Percentiles rank a stretch among this genome's conserved stretches.
phyloP scores from a whole-genome alignment of 2,797 vertebrate species.

The Chloroceryle amazona region DNA sequence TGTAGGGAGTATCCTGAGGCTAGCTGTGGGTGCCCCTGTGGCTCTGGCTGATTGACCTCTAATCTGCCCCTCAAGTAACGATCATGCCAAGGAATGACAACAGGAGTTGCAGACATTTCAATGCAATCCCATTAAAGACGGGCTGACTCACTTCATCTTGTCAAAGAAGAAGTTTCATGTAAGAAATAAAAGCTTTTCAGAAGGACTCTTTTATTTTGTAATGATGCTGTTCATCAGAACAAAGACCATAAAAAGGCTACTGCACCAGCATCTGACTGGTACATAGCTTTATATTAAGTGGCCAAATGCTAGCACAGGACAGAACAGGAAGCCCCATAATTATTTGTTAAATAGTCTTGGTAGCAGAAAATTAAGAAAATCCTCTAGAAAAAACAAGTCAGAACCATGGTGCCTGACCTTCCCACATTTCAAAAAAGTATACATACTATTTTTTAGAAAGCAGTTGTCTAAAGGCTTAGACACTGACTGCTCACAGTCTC shows the following conservation, averaged over 20 bases:
- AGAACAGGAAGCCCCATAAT: not conserved
- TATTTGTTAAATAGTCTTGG: not conserved
- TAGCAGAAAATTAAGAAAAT: not conserved
- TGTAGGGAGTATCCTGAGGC: constrained; percentile 61
- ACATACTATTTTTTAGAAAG: not conserved
- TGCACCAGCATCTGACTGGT: not conserved
- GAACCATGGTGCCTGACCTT: not conserved
- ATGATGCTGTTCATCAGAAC: not conserved
- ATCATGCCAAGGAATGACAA: constrained; percentile 65
- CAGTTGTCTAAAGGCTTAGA: not conserved
- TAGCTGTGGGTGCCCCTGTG: not conserved
- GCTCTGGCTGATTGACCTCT: constrained; percentile 60
- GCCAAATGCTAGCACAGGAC: not conserved
- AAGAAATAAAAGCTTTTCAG: constrained; percentile 40
- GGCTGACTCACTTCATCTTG: constrained; percentile 31
- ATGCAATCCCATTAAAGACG: constrained; percentile 40
- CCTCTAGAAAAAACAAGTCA: not conserved
- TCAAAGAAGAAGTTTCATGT: constrained; percentile 12
- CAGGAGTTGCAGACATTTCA: constrained; percentile 63
- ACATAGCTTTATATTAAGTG: not conserved
- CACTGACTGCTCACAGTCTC: not conserved
- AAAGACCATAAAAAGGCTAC: not conserved
- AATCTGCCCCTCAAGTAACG: constrained; percentile 49
- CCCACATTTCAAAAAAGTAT: not conserved
- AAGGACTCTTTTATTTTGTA: not conserved